These are phyloP conservation scores for Micrasema longulum DNA, from an alignment of 1,140 invertebrate genomes.

Conservation along the genomic window DNA sequence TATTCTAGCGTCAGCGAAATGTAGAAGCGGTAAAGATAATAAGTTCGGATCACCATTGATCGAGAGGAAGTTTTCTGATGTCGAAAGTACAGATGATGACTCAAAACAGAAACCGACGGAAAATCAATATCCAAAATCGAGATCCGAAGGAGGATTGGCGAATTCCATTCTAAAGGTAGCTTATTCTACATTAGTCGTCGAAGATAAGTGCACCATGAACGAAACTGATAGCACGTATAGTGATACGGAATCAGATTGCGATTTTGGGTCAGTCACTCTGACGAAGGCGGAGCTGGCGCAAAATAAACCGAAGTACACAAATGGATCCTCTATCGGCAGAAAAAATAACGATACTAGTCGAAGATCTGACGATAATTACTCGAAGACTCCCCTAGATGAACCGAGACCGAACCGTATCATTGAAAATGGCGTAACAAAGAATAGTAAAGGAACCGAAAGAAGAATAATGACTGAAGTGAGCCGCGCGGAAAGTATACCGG, in stretches of 20 bases:
- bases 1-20: conserved; percentile 87
- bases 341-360: conserved; percentile 34
- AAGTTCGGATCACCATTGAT: conserved; percentile 77
- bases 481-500: conserved; percentile 10
- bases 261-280: conserved; percentile 59
- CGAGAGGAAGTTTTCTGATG: conserved; percentile 73
- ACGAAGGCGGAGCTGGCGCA: conserved; percentile 63
- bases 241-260: conserved; percentile 67
- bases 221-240: conserved; percentile 61
- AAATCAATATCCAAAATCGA: conserved; percentile 41
- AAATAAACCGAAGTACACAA: conserved; percentile 58
- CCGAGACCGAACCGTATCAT: conserved; percentile 18
- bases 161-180: conserved; percentile 49
- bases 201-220: conserved; percentile 63
- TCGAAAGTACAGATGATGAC: conserved; percentile 55
- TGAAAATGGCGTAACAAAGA: conserved; percentile 15
- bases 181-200: conserved; percentile 51
- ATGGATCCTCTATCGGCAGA: conserved; percentile 23
- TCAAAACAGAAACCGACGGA: conserved; percentile 47
- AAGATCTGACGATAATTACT: conserved; percentile 19
- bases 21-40: conserved; percentile 79
- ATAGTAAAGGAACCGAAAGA: conserved; percentile 8
- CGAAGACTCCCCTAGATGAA: conserved; percentile 27
- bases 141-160: conserved; percentile 12
- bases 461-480: neutral